Percentiles rank a stretch among this genome's conserved stretches.
Evolutionary conservation across 2,888 invertebrate genomes (phyloP).

Genomic region (Drosophila multiciliata): DNA sequence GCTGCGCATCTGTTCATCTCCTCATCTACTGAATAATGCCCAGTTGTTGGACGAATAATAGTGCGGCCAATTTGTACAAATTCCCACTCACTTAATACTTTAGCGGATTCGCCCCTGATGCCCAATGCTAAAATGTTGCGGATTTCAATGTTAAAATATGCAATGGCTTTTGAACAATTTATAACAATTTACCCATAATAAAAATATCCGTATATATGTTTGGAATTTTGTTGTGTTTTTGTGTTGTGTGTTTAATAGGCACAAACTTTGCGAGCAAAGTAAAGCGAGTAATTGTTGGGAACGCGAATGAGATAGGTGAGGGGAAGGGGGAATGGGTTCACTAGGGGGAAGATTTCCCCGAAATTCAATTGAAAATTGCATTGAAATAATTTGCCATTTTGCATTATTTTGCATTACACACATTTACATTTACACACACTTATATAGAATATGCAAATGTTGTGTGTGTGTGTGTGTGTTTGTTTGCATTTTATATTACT

Average conservation of each 20-base stretch:
- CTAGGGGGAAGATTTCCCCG: slow-evolving; percentile 21
- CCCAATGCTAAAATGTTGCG: slow-evolving; percentile 26
- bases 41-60: slow-evolving; percentile 21
- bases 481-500: slow-evolving; percentile 29
- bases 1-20: background rate
- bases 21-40: background rate
- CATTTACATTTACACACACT: background rate
- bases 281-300: slow-evolving; percentile 24
- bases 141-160: slow-evolving; percentile 12
- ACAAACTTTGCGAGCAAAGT: slow-evolving; percentile 27
- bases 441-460: slow-evolving; percentile 11
- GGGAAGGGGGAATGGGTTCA: background rate
- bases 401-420: slow-evolving; percentile 49
- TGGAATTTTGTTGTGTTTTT: slow-evolving; percentile 5
- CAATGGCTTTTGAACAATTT: slow-evolving; percentile 30
- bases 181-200: slow-evolving; percentile 25
- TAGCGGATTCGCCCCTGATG: slow-evolving; percentile 22
- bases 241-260: slow-evolving; percentile 14
- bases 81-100: slow-evolving; percentile 48
- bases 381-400: slow-evolving; percentile 68
- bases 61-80: slow-evolving; percentile 42
- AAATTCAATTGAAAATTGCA: slow-evolving; percentile 68
- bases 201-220: background rate
- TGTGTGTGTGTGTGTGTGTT: background rate
- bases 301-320: background rate